Base-by-base conservation (phyloP, 2,113 vertebrate species). In the Montifringilla adamsi region DNA sequence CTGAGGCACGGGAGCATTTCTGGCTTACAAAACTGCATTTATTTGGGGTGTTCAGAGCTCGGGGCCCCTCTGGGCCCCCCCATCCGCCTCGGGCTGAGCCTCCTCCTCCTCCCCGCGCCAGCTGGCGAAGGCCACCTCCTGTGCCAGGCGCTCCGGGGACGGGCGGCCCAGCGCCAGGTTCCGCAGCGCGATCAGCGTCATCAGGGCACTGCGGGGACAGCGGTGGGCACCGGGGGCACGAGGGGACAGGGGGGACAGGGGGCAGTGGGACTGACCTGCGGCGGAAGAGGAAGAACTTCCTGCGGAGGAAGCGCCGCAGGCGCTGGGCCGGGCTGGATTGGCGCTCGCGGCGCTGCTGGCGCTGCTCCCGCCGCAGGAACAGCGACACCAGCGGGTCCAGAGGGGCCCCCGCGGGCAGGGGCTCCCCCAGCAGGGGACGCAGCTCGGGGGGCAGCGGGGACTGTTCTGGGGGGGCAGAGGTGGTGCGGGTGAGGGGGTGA, bases 111-210 rank as follows among this genome's bases (percentile, higher is more conserved):
- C 80, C 0, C 64, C 85, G 0, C 37, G 98, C 96, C 98, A 97
- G 97, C 98, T 99, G 93, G 99, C 99, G 0, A 98, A 98, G 24
- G 98, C 98, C 31, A 99, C 98, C 80, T 99, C 99, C 74, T 97
- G 97, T 1, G 97, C 98, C 92, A 99, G 98, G 96, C 99, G 99
- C 35, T 99, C 98, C 14, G 98, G 44, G 13, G 98, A 96, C 2
- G 99, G 99, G 14, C 98, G 98, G 17, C 99, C 99, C 35, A 99
- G 80, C 0, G 81, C 95, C 91, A 99, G 96, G 95, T 99, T 99
- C 59, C 99, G 97, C 77, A 99, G 93, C 3, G 99, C 98, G 21
- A 99, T 99, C 37, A 97, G 95, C 1, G 98, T 99, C 99, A 99
- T 99, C 81, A 99, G 95, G 79, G 60, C 24, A 2, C 73, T 78